Conservation (phyloP, 1,140 invertebrate genomes). For the Drosophila subobscura region DNA sequence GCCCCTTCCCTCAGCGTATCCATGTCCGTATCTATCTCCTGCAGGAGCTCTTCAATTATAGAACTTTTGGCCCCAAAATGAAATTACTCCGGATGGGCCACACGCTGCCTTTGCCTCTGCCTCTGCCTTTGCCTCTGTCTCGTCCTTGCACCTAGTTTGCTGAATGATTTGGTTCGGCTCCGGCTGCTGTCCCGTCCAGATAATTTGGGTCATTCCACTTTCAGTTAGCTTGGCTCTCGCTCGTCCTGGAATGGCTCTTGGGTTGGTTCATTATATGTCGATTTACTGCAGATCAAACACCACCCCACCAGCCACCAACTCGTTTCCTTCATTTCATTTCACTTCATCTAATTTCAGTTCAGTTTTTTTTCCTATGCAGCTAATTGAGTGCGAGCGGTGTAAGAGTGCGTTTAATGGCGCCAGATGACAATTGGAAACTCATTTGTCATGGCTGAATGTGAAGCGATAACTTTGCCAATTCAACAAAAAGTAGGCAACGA, state of each 20-base stretch:
- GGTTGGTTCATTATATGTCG: constrained; percentile 55
- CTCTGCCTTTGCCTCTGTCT: not conserved
- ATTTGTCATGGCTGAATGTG: constrained; percentile 19
- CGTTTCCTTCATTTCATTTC: constrained; percentile 10
- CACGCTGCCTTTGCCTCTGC: constrained; percentile 3
- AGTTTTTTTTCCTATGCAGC: constrained; percentile 19
- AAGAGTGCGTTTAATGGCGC: constrained; percentile 51
- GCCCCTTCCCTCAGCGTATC: constrained; percentile 1
- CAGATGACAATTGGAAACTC: constrained; percentile 37
- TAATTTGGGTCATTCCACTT: constrained; percentile 54
- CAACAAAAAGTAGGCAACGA: not conserved
- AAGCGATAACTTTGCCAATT: constrained; percentile 1
- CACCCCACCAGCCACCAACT: constrained; percentile 12
- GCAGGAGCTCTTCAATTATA: constrained; percentile 63
- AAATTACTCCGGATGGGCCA: constrained; percentile 49
- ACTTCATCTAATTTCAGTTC: constrained; percentile 26
- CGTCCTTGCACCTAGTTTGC: constrained; percentile 19
- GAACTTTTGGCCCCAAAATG: constrained; percentile 53
- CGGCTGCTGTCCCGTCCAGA: constrained; percentile 4
- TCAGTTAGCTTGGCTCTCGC: not conserved
- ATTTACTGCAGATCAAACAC: constrained; percentile 51
- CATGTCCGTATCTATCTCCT: constrained; percentile 8
- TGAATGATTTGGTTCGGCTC: constrained; percentile 36
- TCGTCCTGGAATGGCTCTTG: constrained; percentile 5
- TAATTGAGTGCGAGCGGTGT: constrained; percentile 55